phyloP scores from a whole-genome alignment of 2,113 vertebrate genomes.

The Oceanodroma tethys region DNA sequence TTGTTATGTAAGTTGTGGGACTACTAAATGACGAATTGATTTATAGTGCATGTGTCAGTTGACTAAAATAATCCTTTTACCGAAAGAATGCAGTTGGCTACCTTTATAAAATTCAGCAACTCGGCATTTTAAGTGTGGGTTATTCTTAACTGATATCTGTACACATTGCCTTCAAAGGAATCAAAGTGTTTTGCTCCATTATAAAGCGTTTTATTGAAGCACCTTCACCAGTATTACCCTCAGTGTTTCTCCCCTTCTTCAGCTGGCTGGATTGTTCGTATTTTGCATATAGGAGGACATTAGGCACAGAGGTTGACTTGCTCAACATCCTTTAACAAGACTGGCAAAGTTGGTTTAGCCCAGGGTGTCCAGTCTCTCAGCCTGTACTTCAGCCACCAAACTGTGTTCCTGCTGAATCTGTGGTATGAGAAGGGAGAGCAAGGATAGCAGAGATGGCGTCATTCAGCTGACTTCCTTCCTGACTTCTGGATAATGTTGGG shows the following conservation, averaged over 20 bases:
- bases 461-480: background rate
- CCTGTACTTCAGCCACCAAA: background rate
- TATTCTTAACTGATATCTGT: background rate
- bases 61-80: background rate
- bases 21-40: background rate
- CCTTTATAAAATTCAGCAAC: background rate
- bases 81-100: background rate
- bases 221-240: background rate
- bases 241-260: background rate
- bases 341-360: background rate
- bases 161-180: background rate
- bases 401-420: background rate
- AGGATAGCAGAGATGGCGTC: background rate
- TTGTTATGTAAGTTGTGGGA: background rate
- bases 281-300: background rate
- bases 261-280: background rate
- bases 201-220: background rate
- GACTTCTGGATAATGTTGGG: background rate
- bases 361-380: background rate
- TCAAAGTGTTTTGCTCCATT: background rate
- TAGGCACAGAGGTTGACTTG: background rate
- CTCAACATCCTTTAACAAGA: background rate
- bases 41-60: background rate
- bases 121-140: background rate
- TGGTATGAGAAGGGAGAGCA: background rate